phyloP scores from a whole-genome alignment of 2,113 vertebrate species.

The Erpornis zantholeuca region DNA sequence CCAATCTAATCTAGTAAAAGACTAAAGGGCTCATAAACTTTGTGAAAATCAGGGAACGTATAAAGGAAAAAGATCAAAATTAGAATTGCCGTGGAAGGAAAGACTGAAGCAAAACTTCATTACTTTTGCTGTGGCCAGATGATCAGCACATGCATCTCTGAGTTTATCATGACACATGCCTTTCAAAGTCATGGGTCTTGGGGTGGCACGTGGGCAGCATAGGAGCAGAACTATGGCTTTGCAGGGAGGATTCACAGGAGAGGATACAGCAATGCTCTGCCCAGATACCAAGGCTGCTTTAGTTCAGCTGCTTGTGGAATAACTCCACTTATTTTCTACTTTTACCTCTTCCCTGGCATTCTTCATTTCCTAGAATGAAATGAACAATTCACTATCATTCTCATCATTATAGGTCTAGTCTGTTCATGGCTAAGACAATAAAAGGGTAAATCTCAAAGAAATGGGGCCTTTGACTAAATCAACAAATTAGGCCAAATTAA shows the following conservation, averaged over 20 bases:
- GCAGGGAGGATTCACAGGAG: rapidly evolving
- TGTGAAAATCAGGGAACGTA: not conserved
- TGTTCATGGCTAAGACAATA: not conserved
- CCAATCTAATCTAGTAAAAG: not conserved
- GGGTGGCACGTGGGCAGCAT: rapidly evolving
- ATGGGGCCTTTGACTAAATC: not conserved
- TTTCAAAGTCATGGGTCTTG: not conserved
- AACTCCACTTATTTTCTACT: not conserved
- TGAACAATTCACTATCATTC: not conserved
- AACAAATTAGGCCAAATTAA: not conserved
- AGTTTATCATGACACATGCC: not conserved
- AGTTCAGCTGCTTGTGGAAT: not conserved
- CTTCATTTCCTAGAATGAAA: not conserved
- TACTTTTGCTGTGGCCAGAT: not conserved
- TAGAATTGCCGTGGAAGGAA: not conserved
- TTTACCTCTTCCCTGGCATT: not conserved
- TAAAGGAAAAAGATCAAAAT: not conserved
- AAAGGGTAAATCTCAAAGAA: not conserved
- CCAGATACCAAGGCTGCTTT: not conserved
- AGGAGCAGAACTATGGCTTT: not conserved
- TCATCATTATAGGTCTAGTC: not conserved
- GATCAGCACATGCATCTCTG: not conserved
- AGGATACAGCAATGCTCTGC: not conserved
- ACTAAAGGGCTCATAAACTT: not conserved
- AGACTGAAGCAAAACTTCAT: not conserved